Evolutionary conservation across 2,113 vertebrate genomes (phyloP), one percentile per base, ranked within the genome.

Genomic region (Hystrix brachyura): DNA sequence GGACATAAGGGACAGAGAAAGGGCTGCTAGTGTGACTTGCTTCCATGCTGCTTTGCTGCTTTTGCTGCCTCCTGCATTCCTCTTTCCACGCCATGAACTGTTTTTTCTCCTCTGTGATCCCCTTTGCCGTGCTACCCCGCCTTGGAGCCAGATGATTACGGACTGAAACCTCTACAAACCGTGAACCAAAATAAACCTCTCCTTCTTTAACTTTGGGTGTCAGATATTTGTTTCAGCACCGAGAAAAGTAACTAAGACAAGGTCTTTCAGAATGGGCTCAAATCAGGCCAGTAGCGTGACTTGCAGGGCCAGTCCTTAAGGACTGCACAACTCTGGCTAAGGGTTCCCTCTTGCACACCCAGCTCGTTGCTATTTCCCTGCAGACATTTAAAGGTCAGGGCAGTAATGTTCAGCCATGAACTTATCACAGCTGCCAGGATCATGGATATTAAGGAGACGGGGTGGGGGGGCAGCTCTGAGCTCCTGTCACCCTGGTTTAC

Each of bases 371-470:
- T 95, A 59, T 94, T 97, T 92, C 87, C 94, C 87, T 62, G 53
- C 80, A 92, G 94, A 83, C 80, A 89, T 94, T 94, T 94, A 95
- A 97, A 95, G 92, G 94, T 97, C 96, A 90, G 74, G 27, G 34
- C 34, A 71, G 53, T 84, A 55, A 76, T 87, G 76, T 67, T 95
- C 94, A 84, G 93, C 69, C 8, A 6, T 71, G 87, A 94, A 95
- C 79, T 93, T 96, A 87, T 91, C 80, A 48, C 60, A 92, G 48
- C 76, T 79, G 76, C 76, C 76, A 80, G 87, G 87, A 91, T 90
- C 76, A 80, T 15, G 87, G 62, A 93, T 62, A 93, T 93, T 89
- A 69, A 84, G 71, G 55, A 74, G 72, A 55, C 32, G 53, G 17
- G 27, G 14, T 57, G 82, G 32, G 62, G 21, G 27, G 23, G 46